phyloP scores from a whole-genome alignment of 1,140 invertebrate genomes.

The Apolygus lucorum region DNA sequence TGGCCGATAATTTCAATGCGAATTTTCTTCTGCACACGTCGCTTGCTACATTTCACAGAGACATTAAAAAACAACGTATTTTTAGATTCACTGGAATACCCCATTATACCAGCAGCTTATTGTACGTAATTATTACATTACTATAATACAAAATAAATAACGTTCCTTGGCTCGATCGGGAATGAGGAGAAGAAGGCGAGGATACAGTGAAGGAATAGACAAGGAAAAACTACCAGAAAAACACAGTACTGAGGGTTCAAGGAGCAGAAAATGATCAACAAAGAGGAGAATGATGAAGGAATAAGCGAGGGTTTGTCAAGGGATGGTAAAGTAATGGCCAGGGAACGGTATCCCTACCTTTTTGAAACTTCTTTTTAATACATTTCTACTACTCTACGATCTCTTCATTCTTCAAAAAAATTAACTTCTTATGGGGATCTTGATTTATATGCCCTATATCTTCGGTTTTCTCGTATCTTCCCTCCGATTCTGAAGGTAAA shows the following conservation, averaged over 20 bases:
- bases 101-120: no score
- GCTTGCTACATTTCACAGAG: no score
- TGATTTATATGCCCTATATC: constrained; percentile 13
- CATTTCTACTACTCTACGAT: not conserved
- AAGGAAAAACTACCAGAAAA: not conserved
- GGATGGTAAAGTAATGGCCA: constrained; percentile 1
- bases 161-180: not conserved
- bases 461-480: constrained; percentile 16
- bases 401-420: constrained; percentile 22
- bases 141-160: no score
- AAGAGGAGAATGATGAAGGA: not conserved
- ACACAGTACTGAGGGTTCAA: not conserved
- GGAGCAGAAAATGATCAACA: not conserved
- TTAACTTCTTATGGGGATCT: constrained; percentile 5
- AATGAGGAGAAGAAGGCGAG: not conserved
- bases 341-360: constrained; percentile 13
- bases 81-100: no score
- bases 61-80: no score
- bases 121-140: no score
- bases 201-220: not conserved
- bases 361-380: constrained; percentile 5
- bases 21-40: no score
- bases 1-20: no score
- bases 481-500: constrained; percentile 1
- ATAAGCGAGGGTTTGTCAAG: no score